Evolutionary conservation across 2,888 invertebrate species (phyloP), one percentile per base, ranked within the genome.

Genomic region (Agrotis puta): DNA sequence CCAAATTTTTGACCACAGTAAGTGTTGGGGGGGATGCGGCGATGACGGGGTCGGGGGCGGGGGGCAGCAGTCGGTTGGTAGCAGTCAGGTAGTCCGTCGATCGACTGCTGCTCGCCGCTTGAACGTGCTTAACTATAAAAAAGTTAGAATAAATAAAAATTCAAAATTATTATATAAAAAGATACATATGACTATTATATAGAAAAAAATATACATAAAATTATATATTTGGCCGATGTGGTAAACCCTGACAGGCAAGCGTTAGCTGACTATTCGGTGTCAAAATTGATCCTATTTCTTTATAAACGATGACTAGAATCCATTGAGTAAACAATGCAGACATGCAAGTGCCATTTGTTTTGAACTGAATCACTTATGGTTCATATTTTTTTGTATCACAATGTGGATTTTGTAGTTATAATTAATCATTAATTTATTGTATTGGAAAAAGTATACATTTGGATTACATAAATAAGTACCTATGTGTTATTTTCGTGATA

Each of bases 191-290:
- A 95, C 92, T 95, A 95, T 95, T 95, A 95, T 95, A 94, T 95
- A 95, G 93, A 93, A 91, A 94, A 94, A 95, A 94, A 92, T 94
- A 94, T 94, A 95, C 93, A 92, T 93, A 92, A 93, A 93, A 93
- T 92, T 94, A 95, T 95, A 94, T 96, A 95, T 96, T 94, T 91
- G 94, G 93, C 93, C 94, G 94, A 94, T 94, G 95, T 96, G 97
- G 97, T 97, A 96, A 96, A 97, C 97, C 97, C 97, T 97, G 97
- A 97, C 97, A 97, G 97, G 98, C 97, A 97, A 95, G 95, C 91
- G 92, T 93, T 93, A 92, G 93, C 89, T 92, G 91, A 93, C 88
- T 93, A 90, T 95, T 95, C 91, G 95, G 93, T 92, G 88, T 95
- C 95, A 92, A 96, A 96, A 95, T 95, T 96, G 79, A 92, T 92